Evolutionary conservation across 2,888 invertebrate species (phyloP).

Genomic region (Electrophaes corylata): DNA sequence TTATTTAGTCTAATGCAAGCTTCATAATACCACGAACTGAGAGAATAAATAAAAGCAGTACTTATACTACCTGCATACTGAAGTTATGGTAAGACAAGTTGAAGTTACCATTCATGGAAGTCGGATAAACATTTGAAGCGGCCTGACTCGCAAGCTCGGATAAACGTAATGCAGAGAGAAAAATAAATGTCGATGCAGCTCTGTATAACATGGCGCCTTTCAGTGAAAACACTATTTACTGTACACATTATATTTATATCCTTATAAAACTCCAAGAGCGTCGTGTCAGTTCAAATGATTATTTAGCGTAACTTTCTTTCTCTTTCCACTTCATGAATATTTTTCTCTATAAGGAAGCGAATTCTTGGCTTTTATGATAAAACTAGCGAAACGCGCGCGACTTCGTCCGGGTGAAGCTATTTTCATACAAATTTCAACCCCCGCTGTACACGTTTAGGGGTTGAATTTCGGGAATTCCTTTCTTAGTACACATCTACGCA

Average conservation of each 20-base stretch:
- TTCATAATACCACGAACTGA: constrained; percentile 3
- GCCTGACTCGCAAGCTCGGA: constrained; percentile 18
- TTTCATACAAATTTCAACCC: no score
- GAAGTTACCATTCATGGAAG: constrained; percentile 41
- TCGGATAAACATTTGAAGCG: constrained; percentile 27
- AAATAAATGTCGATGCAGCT: constrained; percentile 19
- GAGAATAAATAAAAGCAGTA: constrained; percentile 22
- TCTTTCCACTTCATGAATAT: no score
- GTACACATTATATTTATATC: neutral
- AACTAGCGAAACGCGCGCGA: no score
- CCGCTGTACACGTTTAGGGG: no score
- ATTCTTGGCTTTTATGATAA: no score
- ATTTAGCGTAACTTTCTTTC: no score
- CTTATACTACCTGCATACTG: constrained; percentile 16
- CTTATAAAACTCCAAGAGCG: neutral
- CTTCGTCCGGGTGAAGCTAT: no score
- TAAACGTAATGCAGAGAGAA: constrained; percentile 23
- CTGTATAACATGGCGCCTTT: neutral
- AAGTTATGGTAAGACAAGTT: constrained; percentile 40
- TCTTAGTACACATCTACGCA: no score
- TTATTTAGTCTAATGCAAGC: neutral
- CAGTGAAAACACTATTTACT: constrained; percentile 13
- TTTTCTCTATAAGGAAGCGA: no score
- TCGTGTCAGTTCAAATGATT: no score
- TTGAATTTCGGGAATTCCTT: no score